A percentile compares a stretch with the other conserved stretches of the same genome.
Evolutionary conservation across 2,888 invertebrate genomes (phyloP).

Genomic region (Coleophora flavipennella): DNA sequence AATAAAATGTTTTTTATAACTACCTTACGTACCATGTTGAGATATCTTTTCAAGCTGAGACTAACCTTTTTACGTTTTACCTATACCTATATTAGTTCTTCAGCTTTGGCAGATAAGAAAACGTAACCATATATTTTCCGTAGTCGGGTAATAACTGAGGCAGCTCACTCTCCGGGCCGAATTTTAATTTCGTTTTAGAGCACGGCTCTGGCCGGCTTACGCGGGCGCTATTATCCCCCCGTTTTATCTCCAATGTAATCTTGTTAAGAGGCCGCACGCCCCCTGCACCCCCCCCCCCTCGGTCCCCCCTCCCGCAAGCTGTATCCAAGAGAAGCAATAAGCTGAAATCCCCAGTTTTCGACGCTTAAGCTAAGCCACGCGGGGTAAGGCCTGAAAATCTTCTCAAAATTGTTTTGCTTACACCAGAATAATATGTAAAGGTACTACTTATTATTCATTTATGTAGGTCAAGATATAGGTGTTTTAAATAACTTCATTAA

Average conservation of each 20-base stretch:
- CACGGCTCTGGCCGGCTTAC: slow-evolving; percentile 43
- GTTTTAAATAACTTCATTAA: too few species aligned
- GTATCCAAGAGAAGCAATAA: slow-evolving; percentile 49
- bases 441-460: too few species aligned
- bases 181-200: slow-evolving; percentile 65
- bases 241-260: slow-evolving; percentile 71
- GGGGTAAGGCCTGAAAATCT: slow-evolving; percentile 41
- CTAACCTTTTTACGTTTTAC: too few species aligned
- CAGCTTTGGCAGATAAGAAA: not conserved
- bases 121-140: too few species aligned
- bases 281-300: slow-evolving; percentile 23
- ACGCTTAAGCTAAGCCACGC: slow-evolving; percentile 59
- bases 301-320: slow-evolving; percentile 14
- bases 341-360: slow-evolving; percentile 62
- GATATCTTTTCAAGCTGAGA: too few species aligned
- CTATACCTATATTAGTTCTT: too few species aligned
- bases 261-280: slow-evolving; percentile 63
- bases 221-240: slow-evolving; percentile 59
- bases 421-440: not conserved
- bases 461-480: too few species aligned
- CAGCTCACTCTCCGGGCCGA: slow-evolving; percentile 26
- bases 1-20: too few species aligned
- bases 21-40: too few species aligned
- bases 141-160: too few species aligned
- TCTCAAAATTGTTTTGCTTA: slow-evolving; percentile 33